A percentile compares a stretch with the other conserved stretches of the same genome.
phyloP scores from a whole-genome alignment of 2,113 vertebrate genomes.

The Myxocyprinus asiaticus region DNA sequence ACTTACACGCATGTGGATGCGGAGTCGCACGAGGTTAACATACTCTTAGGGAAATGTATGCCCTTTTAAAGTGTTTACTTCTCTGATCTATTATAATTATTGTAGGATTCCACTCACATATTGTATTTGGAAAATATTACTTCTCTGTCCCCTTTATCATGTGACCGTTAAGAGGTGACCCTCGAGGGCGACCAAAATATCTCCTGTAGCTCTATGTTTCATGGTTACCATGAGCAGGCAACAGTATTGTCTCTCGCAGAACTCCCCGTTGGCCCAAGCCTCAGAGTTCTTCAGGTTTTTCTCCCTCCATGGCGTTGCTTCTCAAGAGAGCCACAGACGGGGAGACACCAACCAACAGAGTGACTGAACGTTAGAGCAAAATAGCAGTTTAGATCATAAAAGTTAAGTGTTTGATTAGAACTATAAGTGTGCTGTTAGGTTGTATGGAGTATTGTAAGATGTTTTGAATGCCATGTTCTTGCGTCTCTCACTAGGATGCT shows the following conservation, averaged over 20 bases:
- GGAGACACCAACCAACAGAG: slow-evolving; percentile 42
- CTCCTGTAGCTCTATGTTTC: slow-evolving; percentile 50
- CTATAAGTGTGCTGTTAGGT: no score
- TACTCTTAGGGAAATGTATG: no score
- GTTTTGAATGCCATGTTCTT: no score
- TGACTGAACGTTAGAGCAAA: slow-evolving; percentile 4
- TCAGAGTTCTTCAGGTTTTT: no score
- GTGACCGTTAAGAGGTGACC: slow-evolving; percentile 60
- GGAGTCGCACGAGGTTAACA: no score
- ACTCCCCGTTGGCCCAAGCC: slow-evolving; percentile 52
- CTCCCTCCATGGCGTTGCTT: slow-evolving; percentile 23
- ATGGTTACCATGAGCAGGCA: slow-evolving; percentile 70
- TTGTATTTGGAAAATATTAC: not conserved
- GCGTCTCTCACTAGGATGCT: no score
- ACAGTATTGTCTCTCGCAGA: slow-evolving; percentile 59
- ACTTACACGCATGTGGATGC: no score
- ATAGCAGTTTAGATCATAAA: not conserved
- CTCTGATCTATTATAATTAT: no score
- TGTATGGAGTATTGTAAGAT: no score
- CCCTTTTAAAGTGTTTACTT: no score
- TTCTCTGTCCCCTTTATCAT: not conserved
- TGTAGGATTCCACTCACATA: no score
- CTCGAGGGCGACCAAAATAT: slow-evolving; percentile 68
- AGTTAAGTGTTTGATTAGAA: no score
- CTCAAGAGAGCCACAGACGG: slow-evolving; percentile 30